phyloP scores from a whole-genome alignment of 2,113 vertebrate genomes.

The Piliocolobus tephrosceles region DNA sequence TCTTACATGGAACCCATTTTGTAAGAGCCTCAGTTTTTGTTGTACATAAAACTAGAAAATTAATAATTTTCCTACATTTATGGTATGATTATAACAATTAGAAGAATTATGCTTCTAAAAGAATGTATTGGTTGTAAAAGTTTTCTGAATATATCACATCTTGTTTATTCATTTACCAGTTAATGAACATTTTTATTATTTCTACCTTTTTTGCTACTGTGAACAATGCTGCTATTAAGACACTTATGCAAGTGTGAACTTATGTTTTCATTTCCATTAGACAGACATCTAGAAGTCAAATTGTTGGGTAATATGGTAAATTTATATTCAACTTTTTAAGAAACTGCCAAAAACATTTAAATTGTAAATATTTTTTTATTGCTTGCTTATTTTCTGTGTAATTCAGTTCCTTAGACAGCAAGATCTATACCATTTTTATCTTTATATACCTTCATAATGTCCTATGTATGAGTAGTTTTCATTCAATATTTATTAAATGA shows the following conservation, averaged over 20 bases:
- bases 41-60: neutral
- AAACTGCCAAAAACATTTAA: neutral
- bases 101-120: neutral
- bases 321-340: neutral
- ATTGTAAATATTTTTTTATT: neutral
- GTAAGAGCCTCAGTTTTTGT: neutral
- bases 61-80: neutral
- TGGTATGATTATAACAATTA: neutral
- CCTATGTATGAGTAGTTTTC: neutral
- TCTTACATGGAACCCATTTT: rapidly evolving
- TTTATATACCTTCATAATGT: neutral
- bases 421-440: neutral
- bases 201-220: neutral
- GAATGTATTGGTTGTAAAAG: neutral
- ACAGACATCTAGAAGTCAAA: neutral
- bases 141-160: neutral
- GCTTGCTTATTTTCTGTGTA: neutral
- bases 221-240: neutral
- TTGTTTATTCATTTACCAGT: neutral
- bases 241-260: neutral
- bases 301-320: neutral
- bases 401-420: neutral
- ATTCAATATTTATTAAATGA: conserved; percentile 7
- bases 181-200: neutral
- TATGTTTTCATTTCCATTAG: neutral